phyloP scores from a whole-genome alignment of 2,113 vertebrate species.

The Calidris pugnax region DNA sequence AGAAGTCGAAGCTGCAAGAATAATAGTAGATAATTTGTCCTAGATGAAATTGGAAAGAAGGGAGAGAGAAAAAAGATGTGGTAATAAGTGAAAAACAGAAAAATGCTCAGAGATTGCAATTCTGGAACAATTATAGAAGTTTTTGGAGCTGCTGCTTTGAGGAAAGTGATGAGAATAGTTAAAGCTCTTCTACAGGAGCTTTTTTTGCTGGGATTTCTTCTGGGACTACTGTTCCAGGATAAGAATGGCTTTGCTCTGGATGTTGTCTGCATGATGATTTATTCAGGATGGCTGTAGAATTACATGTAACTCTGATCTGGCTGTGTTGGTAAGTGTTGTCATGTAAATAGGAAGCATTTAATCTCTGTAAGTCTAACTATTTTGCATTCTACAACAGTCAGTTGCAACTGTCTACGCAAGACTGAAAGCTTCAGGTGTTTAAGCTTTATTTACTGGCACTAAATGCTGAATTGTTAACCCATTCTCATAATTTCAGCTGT shows the following conservation, averaged over 20 bases:
- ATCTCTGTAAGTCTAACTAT: not conserved
- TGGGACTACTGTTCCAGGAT: not conserved
- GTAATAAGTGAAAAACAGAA: not conserved
- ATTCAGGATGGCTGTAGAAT: not conserved
- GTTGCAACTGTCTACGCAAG: not conserved
- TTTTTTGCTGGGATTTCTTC: not conserved
- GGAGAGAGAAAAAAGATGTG: not conserved
- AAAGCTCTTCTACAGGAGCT: not conserved
- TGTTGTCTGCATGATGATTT: not conserved
- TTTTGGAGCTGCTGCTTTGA: not conserved
- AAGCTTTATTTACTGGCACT: not conserved
- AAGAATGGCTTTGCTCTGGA: not conserved
- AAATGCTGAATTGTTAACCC: not conserved
- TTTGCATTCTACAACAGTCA: not conserved
- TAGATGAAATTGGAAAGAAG: not conserved
- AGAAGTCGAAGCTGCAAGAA: not conserved
- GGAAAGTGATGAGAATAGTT: not conserved
- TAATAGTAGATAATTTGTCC: not conserved
- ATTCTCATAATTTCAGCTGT: not conserved
- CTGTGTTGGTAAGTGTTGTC: not conserved
- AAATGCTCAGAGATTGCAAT: not conserved
- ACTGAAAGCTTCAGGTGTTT: not conserved
- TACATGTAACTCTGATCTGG: not conserved
- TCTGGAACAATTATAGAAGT: not conserved
- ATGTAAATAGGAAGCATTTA: not conserved